A percentile compares a stretch with the other conserved stretches of the same genome.
phyloP scores from a whole-genome alignment of 2,113 vertebrate genomes.

The Crotalus helleri region DNA sequence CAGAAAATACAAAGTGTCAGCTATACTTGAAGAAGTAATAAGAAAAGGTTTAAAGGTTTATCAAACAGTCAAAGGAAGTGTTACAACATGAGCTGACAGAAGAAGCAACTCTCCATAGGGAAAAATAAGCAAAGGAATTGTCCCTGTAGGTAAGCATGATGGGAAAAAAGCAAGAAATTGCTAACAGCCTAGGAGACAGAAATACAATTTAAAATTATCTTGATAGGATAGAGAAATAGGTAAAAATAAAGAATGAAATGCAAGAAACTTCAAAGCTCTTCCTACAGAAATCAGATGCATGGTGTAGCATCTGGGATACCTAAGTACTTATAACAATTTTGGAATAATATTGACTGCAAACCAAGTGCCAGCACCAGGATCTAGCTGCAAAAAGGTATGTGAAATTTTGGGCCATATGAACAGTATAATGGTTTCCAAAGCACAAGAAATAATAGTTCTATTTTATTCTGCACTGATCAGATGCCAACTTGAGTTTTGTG shows the following conservation, averaged over 20 bases:
- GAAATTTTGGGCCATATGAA: background rate
- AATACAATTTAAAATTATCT: background rate
- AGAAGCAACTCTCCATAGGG: background rate
- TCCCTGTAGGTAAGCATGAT: background rate
- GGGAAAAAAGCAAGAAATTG: background rate
- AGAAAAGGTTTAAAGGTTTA: background rate
- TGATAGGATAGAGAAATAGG: background rate
- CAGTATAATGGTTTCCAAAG: background rate
- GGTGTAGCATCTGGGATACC: background rate
- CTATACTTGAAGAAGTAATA: background rate
- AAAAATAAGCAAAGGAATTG: background rate
- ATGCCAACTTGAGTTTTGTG: background rate
- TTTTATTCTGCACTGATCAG: background rate
- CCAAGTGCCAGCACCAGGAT: background rate
- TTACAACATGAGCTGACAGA: background rate
- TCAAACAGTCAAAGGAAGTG: background rate
- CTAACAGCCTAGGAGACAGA: background rate
- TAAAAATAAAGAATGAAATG: background rate
- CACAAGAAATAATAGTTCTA: background rate
- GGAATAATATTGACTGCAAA: background rate
- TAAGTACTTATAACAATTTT: background rate
- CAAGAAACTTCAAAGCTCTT: background rate
- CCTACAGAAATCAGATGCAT: background rate
- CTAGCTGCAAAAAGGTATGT: background rate
- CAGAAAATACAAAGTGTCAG: background rate